These are phyloP conservation scores for Eristalis arbustorum DNA, from an alignment of 2,888 invertebrate genomes.

Conservation along the genomic window DNA sequence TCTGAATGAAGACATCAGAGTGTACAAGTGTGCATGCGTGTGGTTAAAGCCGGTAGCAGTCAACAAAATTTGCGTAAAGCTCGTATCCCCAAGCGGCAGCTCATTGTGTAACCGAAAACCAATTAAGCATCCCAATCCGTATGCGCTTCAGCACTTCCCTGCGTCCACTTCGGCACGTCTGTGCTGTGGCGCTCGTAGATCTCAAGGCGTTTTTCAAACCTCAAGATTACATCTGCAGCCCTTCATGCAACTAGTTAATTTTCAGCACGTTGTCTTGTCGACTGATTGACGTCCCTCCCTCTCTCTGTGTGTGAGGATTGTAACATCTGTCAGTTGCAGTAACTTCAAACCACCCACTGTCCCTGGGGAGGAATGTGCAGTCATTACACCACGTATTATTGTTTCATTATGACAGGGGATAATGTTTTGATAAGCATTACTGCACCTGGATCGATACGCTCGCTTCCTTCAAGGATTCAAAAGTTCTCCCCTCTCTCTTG, in stretches of 20 bases:
- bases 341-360: neutral
- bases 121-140: neutral
- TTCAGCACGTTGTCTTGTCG: neutral
- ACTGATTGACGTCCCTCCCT: neutral
- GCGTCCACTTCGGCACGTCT: neutral
- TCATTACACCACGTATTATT: slow-evolving; percentile 1
- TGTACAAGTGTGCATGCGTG: neutral
- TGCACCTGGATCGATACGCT: neutral
- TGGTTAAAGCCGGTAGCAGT: neutral
- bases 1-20: neutral
- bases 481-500: neutral
- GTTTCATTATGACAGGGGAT: neutral
- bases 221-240: neutral
- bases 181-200: neutral
- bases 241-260: neutral
- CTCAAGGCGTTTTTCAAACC: neutral
- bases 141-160: neutral
- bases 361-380: neutral
- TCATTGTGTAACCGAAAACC: slow-evolving; percentile 1
- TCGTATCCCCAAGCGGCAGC: neutral
- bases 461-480: neutral
- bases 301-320: too few species aligned
- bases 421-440: neutral
- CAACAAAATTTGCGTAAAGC: neutral
- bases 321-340: neutral